Evolutionary conservation across 2,888 invertebrate species (phyloP).

Genomic region (Lordiphosa fenestrarum): DNA sequence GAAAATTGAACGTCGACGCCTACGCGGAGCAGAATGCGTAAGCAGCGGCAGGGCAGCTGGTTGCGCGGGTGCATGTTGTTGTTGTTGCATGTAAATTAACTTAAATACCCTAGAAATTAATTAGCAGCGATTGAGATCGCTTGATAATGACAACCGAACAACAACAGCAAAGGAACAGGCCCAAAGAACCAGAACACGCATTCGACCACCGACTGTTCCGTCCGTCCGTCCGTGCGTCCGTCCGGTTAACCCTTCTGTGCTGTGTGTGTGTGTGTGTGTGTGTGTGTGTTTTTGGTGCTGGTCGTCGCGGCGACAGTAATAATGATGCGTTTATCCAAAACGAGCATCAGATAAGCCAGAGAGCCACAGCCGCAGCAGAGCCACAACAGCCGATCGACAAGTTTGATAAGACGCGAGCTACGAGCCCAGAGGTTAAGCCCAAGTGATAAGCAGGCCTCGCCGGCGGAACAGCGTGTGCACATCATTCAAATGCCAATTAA

Average conservation of each 20-base stretch:
- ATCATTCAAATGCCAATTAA: conserved; percentile 77
- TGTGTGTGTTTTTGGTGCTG: conserved; percentile 19
- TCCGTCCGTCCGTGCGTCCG: background rate
- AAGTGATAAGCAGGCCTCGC: conserved; percentile 24
- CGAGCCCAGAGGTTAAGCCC: conserved; percentile 47
- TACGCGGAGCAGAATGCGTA: conserved; percentile 35
- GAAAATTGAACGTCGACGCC: conserved; percentile 61
- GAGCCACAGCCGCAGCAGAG: conserved; percentile 30
- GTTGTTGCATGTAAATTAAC: conserved; percentile 69
- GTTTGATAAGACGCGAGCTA: conserved; percentile 63
- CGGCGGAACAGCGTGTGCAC: conserved; percentile 58
- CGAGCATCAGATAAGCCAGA: conserved; percentile 75
- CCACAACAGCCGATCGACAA: conserved; percentile 68
- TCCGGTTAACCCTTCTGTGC: conserved; percentile 20
- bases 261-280: conserved; percentile 8
- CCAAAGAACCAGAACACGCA: conserved; percentile 22
- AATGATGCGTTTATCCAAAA: conserved; percentile 78
- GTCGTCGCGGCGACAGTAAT: conserved; percentile 66
- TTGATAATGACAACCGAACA: conserved; percentile 57
- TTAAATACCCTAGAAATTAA: conserved; percentile 75
- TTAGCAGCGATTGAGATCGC: conserved; percentile 74
- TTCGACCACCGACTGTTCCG: conserved; percentile 57
- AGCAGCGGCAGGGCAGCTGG: conserved; percentile 28
- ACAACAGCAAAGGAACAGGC: conserved; percentile 37
- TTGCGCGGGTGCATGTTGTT: conserved; percentile 58